Conservation (phyloP, 2,797 vertebrate genomes). For the Eidolon dupreanum region DNA sequence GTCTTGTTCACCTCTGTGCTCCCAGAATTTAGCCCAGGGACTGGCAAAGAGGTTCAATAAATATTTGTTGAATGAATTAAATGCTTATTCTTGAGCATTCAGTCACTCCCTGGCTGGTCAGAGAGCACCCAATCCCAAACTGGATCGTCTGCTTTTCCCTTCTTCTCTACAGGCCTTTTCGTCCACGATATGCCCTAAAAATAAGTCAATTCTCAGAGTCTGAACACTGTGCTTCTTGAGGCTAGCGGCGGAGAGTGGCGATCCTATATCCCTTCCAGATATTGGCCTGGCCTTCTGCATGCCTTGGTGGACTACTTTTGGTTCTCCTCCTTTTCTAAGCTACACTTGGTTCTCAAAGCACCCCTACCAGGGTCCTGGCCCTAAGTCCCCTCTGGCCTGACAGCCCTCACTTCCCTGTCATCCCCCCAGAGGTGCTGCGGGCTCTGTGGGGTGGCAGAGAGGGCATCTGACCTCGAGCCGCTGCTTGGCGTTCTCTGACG, state of each 20-base stretch:
- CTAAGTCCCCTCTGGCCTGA: neutral
- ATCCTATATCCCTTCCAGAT: neutral
- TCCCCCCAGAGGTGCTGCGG: neutral
- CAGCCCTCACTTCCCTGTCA: neutral
- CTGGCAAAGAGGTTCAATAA: neutral
- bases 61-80: conserved; percentile 15
- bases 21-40: neutral
- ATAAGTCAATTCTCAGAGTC: neutral
- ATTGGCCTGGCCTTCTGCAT: neutral
- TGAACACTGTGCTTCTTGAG: neutral
- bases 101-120: neutral
- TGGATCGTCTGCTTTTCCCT: neutral
- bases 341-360: neutral
- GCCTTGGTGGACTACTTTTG: neutral
- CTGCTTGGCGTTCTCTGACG: neutral
- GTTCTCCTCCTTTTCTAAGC: neutral
- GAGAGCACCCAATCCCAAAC: neutral
- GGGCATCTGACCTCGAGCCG: neutral
- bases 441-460: neutral
- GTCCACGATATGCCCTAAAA: neutral
- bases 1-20: neutral
- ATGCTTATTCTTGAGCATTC: neutral
- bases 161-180: neutral
- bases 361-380: neutral
- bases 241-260: neutral